phyloP scores from a whole-genome alignment of 2,888 invertebrate species.

The Macrosoma leucophasiata region DNA sequence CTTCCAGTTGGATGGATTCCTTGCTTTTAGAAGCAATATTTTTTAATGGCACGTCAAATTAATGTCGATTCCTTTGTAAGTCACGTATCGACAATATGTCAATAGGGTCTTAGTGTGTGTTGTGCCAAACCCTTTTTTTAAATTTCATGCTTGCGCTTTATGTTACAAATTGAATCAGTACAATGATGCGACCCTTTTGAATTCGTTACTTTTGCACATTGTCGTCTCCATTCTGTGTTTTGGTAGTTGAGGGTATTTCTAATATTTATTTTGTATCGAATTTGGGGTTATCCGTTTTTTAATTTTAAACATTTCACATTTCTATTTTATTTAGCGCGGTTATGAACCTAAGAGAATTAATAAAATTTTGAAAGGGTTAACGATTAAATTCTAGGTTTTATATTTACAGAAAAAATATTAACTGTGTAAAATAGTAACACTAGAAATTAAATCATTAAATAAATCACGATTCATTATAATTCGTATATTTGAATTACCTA shows the following conservation, averaged over 20 bases:
- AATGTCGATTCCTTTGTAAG: conserved; percentile 63
- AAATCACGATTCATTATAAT: too few relatives aligned
- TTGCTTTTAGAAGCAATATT: conserved; percentile 65
- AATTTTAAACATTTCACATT: too few relatives aligned
- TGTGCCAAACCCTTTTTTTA: conserved; percentile 59
- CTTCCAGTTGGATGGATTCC: conserved; percentile 56
- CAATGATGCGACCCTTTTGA: conserved; percentile 48
- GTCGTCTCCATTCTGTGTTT: conserved; percentile 38
- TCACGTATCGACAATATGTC: conserved; percentile 65
- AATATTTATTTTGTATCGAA: background rate
- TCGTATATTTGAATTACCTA: too few relatives aligned
- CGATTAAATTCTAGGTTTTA: too few relatives aligned
- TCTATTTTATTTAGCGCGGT: too few relatives aligned
- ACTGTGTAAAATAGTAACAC: too few relatives aligned
- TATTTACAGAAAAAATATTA: too few relatives aligned
- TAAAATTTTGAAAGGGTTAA: too few relatives aligned
- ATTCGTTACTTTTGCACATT: conserved; percentile 33
- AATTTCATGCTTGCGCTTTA: conserved; percentile 64
- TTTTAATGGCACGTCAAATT: conserved; percentile 74
- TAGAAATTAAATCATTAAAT: too few relatives aligned
- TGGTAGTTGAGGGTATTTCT: conserved; percentile 6
- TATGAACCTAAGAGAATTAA: too few relatives aligned
- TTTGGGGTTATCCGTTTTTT: too few relatives aligned
- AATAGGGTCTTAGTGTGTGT: conserved; percentile 56
- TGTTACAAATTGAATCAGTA: conserved; percentile 66